These are phyloP conservation scores for Pontoporia blainvillei DNA, from an alignment of 2,113 vertebrate genomes.

Conservation along the genomic window DNA sequence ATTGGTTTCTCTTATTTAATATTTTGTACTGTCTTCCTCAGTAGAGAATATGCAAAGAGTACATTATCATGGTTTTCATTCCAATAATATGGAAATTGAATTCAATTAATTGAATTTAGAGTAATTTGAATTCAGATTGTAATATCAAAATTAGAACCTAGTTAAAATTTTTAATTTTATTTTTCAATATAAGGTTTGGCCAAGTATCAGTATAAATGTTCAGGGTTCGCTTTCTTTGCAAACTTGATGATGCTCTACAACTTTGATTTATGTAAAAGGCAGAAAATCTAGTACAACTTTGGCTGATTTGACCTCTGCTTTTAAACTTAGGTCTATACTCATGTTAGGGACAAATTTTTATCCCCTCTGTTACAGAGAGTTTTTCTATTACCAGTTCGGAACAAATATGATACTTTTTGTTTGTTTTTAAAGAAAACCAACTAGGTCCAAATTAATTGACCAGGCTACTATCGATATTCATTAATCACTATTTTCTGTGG, in stretches of 20 bases:
- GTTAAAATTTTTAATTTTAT: not conserved
- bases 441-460: not conserved
- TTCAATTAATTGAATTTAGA: constrained; percentile 2
- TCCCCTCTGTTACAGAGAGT: not conserved
- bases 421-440: not conserved
- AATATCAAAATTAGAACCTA: not conserved
- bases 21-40: not conserved
- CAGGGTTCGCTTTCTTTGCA: not conserved
- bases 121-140: not conserved
- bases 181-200: not conserved
- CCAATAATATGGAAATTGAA: not conserved
- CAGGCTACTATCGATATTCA: not conserved
- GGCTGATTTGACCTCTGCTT: not conserved
- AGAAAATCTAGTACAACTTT: not conserved
- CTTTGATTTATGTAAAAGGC: not conserved
- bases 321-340: not conserved
- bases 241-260: not conserved
- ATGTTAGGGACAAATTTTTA: not conserved
- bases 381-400: not conserved
- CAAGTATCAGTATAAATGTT: not conserved
- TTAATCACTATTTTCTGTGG: not conserved
- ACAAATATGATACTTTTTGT: not conserved
- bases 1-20: not conserved
- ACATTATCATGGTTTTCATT: not conserved
- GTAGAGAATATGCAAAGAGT: not conserved